A percentile compares a stretch with the other conserved stretches of the same genome.
Evolutionary conservation across 2,888 invertebrate genomes (phyloP).

Genomic region (Platycheirus albimanus): DNA sequence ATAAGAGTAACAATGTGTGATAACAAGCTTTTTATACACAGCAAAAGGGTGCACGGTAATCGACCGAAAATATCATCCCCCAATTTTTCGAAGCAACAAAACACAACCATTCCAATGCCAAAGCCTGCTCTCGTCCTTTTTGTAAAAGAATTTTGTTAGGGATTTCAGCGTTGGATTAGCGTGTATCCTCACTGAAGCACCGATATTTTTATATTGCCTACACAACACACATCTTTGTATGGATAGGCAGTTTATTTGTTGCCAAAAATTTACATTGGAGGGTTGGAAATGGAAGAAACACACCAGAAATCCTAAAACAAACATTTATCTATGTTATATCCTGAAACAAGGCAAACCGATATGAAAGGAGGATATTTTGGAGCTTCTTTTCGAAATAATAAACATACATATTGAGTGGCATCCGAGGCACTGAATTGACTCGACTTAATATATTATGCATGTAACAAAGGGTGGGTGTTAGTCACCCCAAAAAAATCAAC

Average conservation of each 20-base stretch:
- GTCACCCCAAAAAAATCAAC: conserved; percentile 16
- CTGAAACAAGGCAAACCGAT: conserved; percentile 18
- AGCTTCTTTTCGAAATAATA: conserved; percentile 61
- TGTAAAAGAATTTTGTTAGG: conserved; percentile 53
- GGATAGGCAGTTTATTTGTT: conserved; percentile 59
- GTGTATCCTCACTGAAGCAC: conserved; percentile 67
- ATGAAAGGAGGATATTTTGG: conserved; percentile 57
- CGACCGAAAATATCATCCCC: conserved; percentile 58
- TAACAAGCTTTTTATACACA: conserved; percentile 64
- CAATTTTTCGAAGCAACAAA: conserved; percentile 15
- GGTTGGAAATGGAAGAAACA: conserved; percentile 19
- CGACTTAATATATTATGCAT: conserved; percentile 73
- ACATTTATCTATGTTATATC: conserved; percentile 64
- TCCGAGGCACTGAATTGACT: conserved; percentile 61
- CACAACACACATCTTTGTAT: conserved; percentile 47
- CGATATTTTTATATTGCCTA: conserved; percentile 60
- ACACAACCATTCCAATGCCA: conserved; percentile 28
- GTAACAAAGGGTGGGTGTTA: conserved; percentile 54
- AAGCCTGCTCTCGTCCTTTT: conserved; percentile 20
- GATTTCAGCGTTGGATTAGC: conserved; percentile 65
- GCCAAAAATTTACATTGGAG: conserved; percentile 32
- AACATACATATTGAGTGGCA: conserved; percentile 72
- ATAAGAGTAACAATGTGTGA: conserved; percentile 67
- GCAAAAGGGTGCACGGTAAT: conserved; percentile 49
- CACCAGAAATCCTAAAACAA: conserved; percentile 63